phyloP scores from a whole-genome alignment of 2,113 vertebrate species.

The Lophius piscatorius region DNA sequence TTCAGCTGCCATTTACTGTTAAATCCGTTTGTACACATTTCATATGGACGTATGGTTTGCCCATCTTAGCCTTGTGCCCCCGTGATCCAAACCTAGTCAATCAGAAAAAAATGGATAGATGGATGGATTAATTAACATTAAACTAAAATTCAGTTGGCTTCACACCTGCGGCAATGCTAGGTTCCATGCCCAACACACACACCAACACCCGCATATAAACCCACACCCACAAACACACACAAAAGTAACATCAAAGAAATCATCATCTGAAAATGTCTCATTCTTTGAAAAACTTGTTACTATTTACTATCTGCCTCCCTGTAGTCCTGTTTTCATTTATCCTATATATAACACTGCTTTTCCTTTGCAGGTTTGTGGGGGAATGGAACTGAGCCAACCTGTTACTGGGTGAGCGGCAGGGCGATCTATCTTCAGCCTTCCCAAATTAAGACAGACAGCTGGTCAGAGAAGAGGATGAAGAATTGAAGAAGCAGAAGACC shows the following conservation, averaged over 20 bases:
- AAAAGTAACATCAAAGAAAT: neutral
- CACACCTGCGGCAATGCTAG: no score
- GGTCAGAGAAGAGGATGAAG: neutral
- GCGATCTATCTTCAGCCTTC: neutral
- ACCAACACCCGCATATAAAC: neutral
- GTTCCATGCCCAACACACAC: neutral
- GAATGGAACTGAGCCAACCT: no score
- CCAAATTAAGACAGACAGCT: neutral
- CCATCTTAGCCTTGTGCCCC: no score
- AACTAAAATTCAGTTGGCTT: neutral
- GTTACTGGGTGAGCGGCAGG: no score
- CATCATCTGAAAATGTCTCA: conserved; percentile 1
- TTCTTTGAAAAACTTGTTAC: conserved; percentile 1
- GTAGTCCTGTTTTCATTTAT: no score
- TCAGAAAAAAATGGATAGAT: no score
- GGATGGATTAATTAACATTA: neutral
- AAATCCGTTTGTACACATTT: no score
- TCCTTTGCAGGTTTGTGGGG: no score
- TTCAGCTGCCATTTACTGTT: no score
- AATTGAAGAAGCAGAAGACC: neutral
- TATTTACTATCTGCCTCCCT: neutral
- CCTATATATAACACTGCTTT: no score
- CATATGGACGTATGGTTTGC: no score
- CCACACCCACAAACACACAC: neutral
- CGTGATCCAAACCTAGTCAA: no score